Evolutionary conservation across 2,113 vertebrate genomes (phyloP).

Genomic region (Nansenia antarctica): DNA sequence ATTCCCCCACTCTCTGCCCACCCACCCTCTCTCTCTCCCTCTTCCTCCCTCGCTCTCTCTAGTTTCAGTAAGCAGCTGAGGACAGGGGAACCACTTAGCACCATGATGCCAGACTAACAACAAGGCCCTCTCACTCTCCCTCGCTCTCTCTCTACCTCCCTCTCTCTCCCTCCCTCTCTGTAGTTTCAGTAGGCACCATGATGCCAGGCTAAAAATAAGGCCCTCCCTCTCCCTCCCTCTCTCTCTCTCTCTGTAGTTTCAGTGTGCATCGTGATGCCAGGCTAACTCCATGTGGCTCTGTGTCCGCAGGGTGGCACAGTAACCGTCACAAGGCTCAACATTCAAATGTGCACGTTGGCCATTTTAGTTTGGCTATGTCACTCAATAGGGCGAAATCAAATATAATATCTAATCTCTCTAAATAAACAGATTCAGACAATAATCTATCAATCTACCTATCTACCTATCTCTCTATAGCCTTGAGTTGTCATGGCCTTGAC

Average conservation of each 20-base stretch:
- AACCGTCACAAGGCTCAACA: conserved; percentile 10
- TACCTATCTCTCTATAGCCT: too few relatives aligned
- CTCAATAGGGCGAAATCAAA: too few relatives aligned
- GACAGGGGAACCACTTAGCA: conserved; percentile 63
- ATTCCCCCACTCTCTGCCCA: neutral
- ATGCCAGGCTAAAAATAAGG: conserved; percentile 61
- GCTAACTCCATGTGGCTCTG: conserved; percentile 48
- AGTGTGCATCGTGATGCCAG: too few relatives aligned
- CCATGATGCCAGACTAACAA: conserved; percentile 60
- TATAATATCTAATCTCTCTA: neutral
- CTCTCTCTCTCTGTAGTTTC: too few relatives aligned
- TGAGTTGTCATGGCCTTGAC: neutral
- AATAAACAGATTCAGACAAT: too few relatives aligned
- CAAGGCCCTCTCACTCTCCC: conserved; percentile 46
- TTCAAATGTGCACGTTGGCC: neutral
- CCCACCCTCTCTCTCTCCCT: neutral
- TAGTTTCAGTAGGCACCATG: conserved; percentile 40
- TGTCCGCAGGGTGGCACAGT: conserved; percentile 49
- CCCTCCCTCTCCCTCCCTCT: too few relatives aligned
- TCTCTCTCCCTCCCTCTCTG: conserved; percentile 18
- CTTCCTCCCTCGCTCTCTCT: too few relatives aligned
- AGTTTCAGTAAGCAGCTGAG: conserved; percentile 50
- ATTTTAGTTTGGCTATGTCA: too few relatives aligned
- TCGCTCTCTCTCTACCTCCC: neutral
- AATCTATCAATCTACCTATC: too few relatives aligned